Evolutionary conservation across 2,797 vertebrate species (phyloP), one percentile per base, ranked within the genome.

Genomic region (Eulemur albifrons): DNA sequence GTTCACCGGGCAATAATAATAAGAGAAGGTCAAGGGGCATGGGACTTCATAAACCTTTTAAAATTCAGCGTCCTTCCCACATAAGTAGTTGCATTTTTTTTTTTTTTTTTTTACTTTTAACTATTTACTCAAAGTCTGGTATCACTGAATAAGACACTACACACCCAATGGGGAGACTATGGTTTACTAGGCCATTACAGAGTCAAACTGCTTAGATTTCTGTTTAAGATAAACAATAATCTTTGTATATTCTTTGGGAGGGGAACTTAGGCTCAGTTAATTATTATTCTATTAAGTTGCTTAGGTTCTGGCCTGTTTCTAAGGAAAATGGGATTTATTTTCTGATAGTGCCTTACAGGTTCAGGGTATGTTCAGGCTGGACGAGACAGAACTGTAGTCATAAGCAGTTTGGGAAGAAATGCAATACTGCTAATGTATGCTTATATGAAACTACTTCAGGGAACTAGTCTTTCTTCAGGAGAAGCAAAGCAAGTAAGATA

Each of bases 11-110:
- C 97, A 93, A 7, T 96, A 92, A 90, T 97, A 97, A 98, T 98
- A 94, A 97, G 96, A 97, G 97, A 98, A 98, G 97, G 98, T 98
- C 97, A 97, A 98, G 97, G 96, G 98, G 79, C 84, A 87, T 81
- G 81, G 93, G 23, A 88, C 96, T 98, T 98, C 70, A 96, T 98
- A 98, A 97, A 87, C 93, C 80, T 73, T 90, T 96, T 96, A 95
- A 95, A 96, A 98, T 97, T 94, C 95, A 97, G 23, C 80, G 63
- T 92, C 38, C 92, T 98, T 98, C 54, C 30, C 61, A 77, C 25
- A 50, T 88, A 96, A 48, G 20, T 84, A 94, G 50, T 38, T 81
- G 12, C 6, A 57, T 57, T 57, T 79, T 65, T 89, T 82, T 69
- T 35, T 40, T 43, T 43, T 43, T 43, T 43, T 43, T 43, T 43